Base-by-base conservation (phyloP, 2,113 vertebrate species). In the Octodon degus region DNA sequence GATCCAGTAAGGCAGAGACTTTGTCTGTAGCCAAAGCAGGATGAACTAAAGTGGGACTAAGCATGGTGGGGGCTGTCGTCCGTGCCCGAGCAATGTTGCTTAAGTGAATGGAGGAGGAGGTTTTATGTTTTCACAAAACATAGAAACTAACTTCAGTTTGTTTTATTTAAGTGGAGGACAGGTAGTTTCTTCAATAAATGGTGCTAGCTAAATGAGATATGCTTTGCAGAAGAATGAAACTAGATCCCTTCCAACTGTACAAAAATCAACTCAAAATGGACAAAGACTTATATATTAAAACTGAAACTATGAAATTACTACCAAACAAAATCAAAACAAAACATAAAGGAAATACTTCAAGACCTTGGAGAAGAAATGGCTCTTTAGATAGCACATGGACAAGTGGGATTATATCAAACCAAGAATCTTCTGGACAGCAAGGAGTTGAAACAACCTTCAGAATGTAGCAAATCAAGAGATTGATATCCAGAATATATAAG, bases 1-100 rank as follows among this genome's bases (percentile, higher is more conserved):
- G 55, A n/a, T 67, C 43, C 62, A 80, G 0, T 4, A 80, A 90
- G 55, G 79, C 20, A 67, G 68, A 79, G 14, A 25, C 40, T 65
- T 90, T 79, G 34, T 96, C 24, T 79, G 22, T 76, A 85, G 32
- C 25, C 27, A 24, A 74, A 68, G 17, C 70, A 50, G 76, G 76
- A 62, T 43, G 43, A 92, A 16, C 25, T 32, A 16, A 12, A 74
- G 47, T 20, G 84, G 20, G 70, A 25, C 20, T 58, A 70, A 11
- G 11, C 20, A 10, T 43, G 53, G 16, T 19, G 1, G 58, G 5
- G 13, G 16, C 11, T 22, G 1, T 55, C 2, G 2, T 50, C 16
- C 50, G 30, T 27, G 5, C 65, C 47, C 40, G 30, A 1, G 16
- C 6, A 17, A 6, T 81, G 58, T 5, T 27, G 40, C 47, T 40